Evolutionary conservation across 2,888 invertebrate genomes (phyloP).

Genomic region (Strigamia crassipes): DNA sequence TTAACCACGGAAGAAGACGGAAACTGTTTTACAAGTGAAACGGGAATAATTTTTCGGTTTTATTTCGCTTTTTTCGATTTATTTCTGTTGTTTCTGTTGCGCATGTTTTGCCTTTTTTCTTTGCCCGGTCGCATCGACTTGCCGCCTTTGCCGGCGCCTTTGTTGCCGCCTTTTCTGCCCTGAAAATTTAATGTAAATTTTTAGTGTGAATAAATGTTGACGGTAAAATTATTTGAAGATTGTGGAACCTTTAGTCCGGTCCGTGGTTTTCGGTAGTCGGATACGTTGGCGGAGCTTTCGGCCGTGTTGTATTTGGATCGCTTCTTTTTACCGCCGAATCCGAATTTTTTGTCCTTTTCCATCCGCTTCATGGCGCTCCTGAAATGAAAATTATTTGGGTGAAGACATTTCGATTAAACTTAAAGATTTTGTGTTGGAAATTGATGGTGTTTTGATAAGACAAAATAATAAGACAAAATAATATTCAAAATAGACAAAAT

Average conservation of each 20-base stretch:
- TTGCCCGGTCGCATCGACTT: background rate
- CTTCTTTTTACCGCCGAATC: conserved; percentile 94
- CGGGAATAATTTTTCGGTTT: background rate
- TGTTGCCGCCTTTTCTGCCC: background rate
- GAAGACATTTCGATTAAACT: too few relatives aligned
- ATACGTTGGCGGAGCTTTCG: conserved; percentile 72
- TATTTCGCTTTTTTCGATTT: background rate
- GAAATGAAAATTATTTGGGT: too few relatives aligned
- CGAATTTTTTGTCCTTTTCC: conserved; percentile 82
- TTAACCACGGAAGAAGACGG: background rate
- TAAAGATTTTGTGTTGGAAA: too few relatives aligned
- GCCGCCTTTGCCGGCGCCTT: too few relatives aligned
- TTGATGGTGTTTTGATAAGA: too few relatives aligned
- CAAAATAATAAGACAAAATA: background rate
- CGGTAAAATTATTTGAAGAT: too few relatives aligned
- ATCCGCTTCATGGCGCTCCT: conserved; percentile 65
- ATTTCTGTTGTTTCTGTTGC: background rate
- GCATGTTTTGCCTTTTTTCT: background rate
- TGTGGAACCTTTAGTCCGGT: background rate
- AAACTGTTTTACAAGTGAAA: background rate
- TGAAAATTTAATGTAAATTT: background rate
- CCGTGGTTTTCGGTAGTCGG: conserved; percentile 52
- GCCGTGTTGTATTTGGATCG: conserved; percentile 85
- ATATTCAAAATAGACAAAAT: too few relatives aligned
- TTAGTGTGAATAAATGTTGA: too few relatives aligned